These are phyloP conservation scores for Neosilurus hyrtlii DNA, from an alignment of 2,797 vertebrate genomes.

Conservation along the genomic window DNA sequence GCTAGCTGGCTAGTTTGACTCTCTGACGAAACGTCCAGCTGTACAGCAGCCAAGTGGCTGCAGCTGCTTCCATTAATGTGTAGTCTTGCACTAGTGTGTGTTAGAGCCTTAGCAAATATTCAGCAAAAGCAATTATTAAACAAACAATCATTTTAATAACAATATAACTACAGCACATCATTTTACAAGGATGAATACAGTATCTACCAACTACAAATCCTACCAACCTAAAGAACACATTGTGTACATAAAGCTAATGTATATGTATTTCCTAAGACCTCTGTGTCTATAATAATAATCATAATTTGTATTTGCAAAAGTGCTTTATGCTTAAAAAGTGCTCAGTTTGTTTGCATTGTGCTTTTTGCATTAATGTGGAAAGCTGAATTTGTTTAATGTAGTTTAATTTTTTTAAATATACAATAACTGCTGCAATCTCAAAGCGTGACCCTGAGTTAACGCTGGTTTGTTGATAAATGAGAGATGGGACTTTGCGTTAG, in stretches of 20 bases:
- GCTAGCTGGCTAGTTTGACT: constrained; percentile 43
- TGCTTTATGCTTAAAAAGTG: no score
- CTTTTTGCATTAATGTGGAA: no score
- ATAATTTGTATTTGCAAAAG: no score
- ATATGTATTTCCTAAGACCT: no score
- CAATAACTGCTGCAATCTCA: no score
- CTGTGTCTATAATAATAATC: no score
- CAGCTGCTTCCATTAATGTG: constrained; percentile 56
- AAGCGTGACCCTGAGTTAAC: no score
- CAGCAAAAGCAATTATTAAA: background rate
- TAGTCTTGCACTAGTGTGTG: constrained; percentile 19
- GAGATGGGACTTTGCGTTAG: background rate
- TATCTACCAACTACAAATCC: no score
- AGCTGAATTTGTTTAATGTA: background rate
- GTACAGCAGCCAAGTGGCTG: constrained; percentile 44
- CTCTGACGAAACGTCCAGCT: constrained; percentile 55
- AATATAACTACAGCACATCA: background rate
- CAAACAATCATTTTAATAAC: background rate
- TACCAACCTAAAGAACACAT: no score
- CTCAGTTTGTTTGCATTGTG: no score
- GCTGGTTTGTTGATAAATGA: background rate
- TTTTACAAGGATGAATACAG: background rate
- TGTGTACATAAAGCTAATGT: no score
- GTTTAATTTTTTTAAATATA: background rate
- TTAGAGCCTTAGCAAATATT: constrained; percentile 2